These are phyloP conservation scores for Cheumatopsyche charites DNA, from an alignment of 1,140 invertebrate species.

Conservation along the genomic window DNA sequence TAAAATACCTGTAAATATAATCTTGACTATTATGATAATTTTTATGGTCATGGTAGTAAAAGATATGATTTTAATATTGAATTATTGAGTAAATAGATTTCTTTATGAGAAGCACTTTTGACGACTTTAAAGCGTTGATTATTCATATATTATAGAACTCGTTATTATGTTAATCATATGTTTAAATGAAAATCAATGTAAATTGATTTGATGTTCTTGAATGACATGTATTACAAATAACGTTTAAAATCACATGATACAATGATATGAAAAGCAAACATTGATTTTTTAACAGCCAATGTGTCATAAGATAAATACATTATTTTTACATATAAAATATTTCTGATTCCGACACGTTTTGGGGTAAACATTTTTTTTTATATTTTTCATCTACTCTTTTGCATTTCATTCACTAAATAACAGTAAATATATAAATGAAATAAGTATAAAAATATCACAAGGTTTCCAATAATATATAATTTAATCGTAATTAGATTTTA, in stretches of 20 bases:
- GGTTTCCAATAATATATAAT: conserved; percentile 10
- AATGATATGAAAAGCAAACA: background rate
- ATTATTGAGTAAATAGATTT: background rate
- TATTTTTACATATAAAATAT: too few relatives aligned
- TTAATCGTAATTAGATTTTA: background rate
- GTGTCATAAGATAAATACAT: conserved; percentile 10
- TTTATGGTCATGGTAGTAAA: background rate
- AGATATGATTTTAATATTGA: conserved; percentile 6
- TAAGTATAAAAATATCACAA: conserved; percentile 25
- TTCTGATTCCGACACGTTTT: too few relatives aligned
- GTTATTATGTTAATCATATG: too few relatives aligned
- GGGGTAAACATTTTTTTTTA: too few relatives aligned
- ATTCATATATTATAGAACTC: too few relatives aligned
- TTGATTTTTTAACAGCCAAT: conserved; percentile 13
- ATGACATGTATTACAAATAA: too few relatives aligned
- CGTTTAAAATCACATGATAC: too few relatives aligned
- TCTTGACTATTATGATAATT: background rate
- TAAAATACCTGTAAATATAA: too few relatives aligned
- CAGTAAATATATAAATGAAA: conserved; percentile 19
- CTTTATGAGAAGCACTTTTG: background rate
- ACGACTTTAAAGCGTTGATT: background rate
- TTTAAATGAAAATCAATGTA: too few relatives aligned
- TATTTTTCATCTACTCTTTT: too few relatives aligned
- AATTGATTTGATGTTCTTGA: too few relatives aligned
- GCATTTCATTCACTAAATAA: conserved; percentile 13